Evolutionary conservation across 2,797 vertebrate species (phyloP).

Genomic region (Coranthus polyacanthus): DNA sequence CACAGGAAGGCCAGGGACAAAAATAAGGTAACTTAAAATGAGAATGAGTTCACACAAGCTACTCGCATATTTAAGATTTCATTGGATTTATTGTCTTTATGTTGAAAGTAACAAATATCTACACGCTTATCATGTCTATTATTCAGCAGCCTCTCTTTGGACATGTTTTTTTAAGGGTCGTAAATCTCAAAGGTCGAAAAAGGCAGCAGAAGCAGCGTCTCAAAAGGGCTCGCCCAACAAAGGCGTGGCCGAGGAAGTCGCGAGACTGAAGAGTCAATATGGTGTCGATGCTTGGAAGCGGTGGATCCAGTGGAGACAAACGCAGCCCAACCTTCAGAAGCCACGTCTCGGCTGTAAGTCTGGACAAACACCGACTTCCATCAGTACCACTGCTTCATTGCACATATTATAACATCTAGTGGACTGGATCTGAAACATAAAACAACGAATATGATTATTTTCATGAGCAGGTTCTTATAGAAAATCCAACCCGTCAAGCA

Average conservation of each 20-base stretch:
- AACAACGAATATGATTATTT: too few relatives aligned
- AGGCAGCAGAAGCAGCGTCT: conserved; percentile 66
- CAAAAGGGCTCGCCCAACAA: conserved; percentile 17
- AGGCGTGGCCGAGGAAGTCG: conserved; percentile 25
- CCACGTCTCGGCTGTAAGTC: conserved; percentile 90
- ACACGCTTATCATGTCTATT: not conserved
- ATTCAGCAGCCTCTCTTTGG: not conserved
- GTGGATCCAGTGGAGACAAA: conserved; percentile 94
- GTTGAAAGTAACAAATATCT: not conserved
- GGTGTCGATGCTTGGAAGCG: conserved; percentile 96
- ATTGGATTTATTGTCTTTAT: not conserved
- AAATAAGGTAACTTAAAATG: conserved; percentile 85
- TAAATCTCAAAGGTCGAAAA: conserved; percentile 43
- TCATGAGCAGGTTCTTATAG: too few relatives aligned
- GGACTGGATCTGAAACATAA: too few relatives aligned
- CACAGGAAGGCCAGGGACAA: conserved; percentile 88
- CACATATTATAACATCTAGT: too few relatives aligned
- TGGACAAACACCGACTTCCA: not conserved
- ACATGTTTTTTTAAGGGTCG: conserved; percentile 46
- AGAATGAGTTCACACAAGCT: too few relatives aligned
- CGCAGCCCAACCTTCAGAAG: conserved; percentile 90
- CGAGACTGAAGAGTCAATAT: conserved; percentile 91
- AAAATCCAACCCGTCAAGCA: too few relatives aligned
- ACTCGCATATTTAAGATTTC: too few relatives aligned
- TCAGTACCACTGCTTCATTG: too few relatives aligned